Evolutionary conservation across 2,113 vertebrate genomes (phyloP), one percentile per base, ranked within the genome.

Genomic region (Mesitornis unicolor): DNA sequence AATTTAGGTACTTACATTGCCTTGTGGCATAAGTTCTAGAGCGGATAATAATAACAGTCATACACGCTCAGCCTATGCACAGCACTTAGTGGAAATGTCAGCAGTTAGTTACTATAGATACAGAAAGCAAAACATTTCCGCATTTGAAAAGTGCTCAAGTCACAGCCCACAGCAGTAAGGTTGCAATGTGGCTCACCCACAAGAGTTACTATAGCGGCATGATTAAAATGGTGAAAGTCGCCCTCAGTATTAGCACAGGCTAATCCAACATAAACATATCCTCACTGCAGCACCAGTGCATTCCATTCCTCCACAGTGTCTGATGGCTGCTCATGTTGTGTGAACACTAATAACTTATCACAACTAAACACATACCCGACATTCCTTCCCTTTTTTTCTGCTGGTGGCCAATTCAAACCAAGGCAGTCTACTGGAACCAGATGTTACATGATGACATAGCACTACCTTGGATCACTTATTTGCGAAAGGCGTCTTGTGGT

Each of bases 21-120:
- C 51, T 94, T 78, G 65, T 90, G 65, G 57, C 24, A 10, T 60
- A 89, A 80, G 57, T 89, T 87, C 74, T 36, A 90, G 87, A 93
- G 68, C 60, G 81, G 64, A 60, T 74, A 91, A 73, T 73, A 93
- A 31, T 33, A 86, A 82, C 48, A 89, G 64, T n/a, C n/a, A 89
- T 56, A 78, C 47, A 86, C 19, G 9, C 76, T 88, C 88, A 92
- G 60, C 83, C 86, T 84, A 63, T 77, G 92, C 83, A 84, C 35
- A 84, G 51, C 60, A 92, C 63, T 93, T 67, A 42, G 36, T 63
- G 86, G 70, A 84, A 88, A 92, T 38, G 56, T 38, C 65, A 92
- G 87, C 61, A 78, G 38, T 59, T 67, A 75, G 73, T 84, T 95
- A 95, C 86, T 89, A 91, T 50, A 95, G 86, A 92, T 64, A 91